phyloP scores from a whole-genome alignment of 1,140 invertebrate species.

The Trinorchestia longiramus region DNA sequence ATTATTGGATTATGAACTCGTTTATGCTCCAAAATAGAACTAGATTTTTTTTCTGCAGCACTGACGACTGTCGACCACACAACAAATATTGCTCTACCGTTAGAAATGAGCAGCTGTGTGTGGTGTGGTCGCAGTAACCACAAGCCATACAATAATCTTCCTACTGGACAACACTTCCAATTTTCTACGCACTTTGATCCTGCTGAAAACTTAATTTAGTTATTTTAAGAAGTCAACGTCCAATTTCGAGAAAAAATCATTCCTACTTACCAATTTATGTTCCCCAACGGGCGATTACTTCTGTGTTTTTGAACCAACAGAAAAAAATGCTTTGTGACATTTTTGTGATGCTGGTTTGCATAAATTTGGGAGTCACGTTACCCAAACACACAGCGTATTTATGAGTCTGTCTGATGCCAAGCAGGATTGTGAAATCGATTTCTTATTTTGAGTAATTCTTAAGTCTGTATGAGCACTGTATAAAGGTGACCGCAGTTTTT shows the following conservation, averaged over 20 bases:
- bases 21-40: background rate
- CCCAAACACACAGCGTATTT: background rate
- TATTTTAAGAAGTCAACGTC: background rate
- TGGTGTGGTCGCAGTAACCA: slow-evolving; percentile 4
- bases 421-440: background rate
- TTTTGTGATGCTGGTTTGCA: background rate
- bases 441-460: background rate
- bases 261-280: background rate
- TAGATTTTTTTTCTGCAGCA: background rate
- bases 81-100: slow-evolving; percentile 36
- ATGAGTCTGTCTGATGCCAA: background rate
- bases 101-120: background rate
- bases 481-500: slow-evolving; percentile 22
- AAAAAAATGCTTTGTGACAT: background rate
- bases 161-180: slow-evolving; percentile 23
- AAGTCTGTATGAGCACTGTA: background rate
- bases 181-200: slow-evolving; percentile 6
- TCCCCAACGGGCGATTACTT: background rate
- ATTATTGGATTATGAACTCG: too few species aligned
- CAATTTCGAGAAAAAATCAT: background rate
- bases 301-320: background rate
- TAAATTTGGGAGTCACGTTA: background rate
- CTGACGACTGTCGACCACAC: background rate
- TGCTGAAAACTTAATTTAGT: background rate
- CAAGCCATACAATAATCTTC: slow-evolving; percentile 19